Percentiles rank a stretch among this genome's conserved stretches.
phyloP scores from a whole-genome alignment of 1,140 invertebrate species.

The Cotesia glomerata region DNA sequence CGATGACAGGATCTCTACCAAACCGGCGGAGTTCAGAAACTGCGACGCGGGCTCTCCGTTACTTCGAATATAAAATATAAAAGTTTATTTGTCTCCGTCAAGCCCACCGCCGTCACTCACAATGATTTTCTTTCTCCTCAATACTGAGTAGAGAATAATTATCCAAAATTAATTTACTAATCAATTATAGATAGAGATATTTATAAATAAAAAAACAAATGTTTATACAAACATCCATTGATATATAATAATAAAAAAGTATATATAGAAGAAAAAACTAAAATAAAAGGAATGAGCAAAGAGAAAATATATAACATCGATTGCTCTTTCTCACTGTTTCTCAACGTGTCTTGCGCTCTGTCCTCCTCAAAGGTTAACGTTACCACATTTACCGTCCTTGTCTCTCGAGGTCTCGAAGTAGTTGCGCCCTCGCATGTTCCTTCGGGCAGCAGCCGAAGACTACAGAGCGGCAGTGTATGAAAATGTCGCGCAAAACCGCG shows the following conservation, averaged over 20 bases:
- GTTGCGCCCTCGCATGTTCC: constrained; percentile 19
- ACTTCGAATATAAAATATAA: constrained; percentile 5
- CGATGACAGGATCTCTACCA: constrained; percentile 14
- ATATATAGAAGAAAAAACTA: too few species aligned
- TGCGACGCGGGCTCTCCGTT: background rate
- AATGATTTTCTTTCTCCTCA: background rate
- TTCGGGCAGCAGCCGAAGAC: constrained; percentile 1
- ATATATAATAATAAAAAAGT: too few species aligned
- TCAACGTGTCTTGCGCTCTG: background rate
- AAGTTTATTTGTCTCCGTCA: background rate
- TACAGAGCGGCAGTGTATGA: background rate
- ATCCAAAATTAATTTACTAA: too few species aligned
- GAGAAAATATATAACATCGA: too few species aligned
- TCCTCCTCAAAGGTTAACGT: background rate
- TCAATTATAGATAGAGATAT: too few species aligned
- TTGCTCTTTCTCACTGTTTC: too few species aligned
- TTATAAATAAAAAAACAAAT: too few species aligned
- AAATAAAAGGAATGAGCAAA: too few species aligned
- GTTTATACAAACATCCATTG: too few species aligned
- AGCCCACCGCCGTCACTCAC: background rate
- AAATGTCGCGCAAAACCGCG: background rate
- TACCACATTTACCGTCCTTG: background rate
- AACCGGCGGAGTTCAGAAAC: constrained; percentile 17
- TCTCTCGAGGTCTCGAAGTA: constrained; percentile 9
- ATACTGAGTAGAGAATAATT: background rate